Evolutionary conservation across 2,888 invertebrate species (phyloP).

Genomic region (Ennomos fuscantarius): DNA sequence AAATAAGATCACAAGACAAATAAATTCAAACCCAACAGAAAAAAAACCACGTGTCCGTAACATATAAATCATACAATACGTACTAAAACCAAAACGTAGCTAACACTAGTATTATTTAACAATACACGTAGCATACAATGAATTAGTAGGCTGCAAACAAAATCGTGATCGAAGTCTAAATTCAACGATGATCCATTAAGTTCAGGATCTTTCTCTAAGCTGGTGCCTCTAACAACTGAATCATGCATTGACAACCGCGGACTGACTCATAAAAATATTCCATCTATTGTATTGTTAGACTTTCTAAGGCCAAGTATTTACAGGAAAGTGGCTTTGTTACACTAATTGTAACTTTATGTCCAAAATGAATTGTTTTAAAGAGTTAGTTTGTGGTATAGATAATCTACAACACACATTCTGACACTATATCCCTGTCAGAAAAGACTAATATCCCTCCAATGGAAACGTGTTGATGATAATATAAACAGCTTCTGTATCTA

Average conservation of each 20-base stretch:
- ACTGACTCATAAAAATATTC: constrained; percentile 56
- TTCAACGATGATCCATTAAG: constrained; percentile 45
- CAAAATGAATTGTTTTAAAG: too few species aligned
- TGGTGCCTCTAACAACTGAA: constrained; percentile 50
- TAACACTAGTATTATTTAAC: constrained; percentile 32
- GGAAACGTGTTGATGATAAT: too few species aligned
- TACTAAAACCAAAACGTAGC: constrained; percentile 20
- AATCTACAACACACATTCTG: too few species aligned
- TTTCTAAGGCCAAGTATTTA: constrained; percentile 57
- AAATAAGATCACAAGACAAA: too few species aligned
- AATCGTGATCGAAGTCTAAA: constrained; percentile 36
- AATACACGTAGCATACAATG: constrained; percentile 9
- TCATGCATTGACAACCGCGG: constrained; percentile 51
- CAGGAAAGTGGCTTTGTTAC: constrained; percentile 28
- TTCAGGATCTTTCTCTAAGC: constrained; percentile 50
- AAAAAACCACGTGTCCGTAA: too few species aligned
- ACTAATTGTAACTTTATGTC: too few species aligned
- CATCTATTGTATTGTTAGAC: constrained; percentile 43
- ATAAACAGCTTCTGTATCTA: too few species aligned
- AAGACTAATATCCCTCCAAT: too few species aligned
- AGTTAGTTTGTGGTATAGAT: too few species aligned
- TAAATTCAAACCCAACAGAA: too few species aligned
- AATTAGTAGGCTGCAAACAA: constrained; percentile 6
- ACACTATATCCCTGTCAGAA: too few species aligned
- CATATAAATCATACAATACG: neutral